phyloP scores from a whole-genome alignment of 2,113 vertebrate genomes.

The Acrocephalus kingi region DNA sequence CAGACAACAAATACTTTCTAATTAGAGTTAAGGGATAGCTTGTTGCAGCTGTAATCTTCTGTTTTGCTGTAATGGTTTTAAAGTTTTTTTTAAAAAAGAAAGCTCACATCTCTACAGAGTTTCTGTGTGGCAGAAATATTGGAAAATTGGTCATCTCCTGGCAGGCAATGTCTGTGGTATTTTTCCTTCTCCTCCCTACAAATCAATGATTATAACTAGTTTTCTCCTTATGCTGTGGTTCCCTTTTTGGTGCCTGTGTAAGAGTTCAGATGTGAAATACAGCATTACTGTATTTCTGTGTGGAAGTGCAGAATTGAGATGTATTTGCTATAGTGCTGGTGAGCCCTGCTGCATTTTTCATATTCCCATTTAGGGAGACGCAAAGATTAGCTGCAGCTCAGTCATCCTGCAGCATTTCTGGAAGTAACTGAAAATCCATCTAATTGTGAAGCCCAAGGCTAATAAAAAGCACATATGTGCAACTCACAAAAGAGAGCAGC shows the following conservation, averaged over 20 bases:
- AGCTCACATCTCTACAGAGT: neutral
- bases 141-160: conserved; percentile 58
- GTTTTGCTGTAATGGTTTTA: conserved; percentile 8
- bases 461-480: conserved; percentile 41
- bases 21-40: conserved; percentile 53
- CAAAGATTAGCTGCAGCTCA: conserved; percentile 23
- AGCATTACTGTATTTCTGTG: neutral
- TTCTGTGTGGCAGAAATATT: conserved; percentile 8
- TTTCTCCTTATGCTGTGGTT: neutral
- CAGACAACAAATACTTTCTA: conserved; percentile 36
- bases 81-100: neutral
- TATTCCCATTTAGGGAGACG: neutral
- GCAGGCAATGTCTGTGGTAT: neutral
- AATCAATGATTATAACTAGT: conserved; percentile 15
- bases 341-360: conserved; percentile 39
- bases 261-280: neutral
- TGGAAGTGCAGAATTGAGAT: conserved; percentile 36
- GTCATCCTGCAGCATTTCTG: conserved; percentile 15
- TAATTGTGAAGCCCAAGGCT: conserved; percentile 25
- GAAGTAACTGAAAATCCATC: conserved; percentile 46
- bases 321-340: neutral
- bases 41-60: conserved; percentile 38
- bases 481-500: conserved; percentile 1
- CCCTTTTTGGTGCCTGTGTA: neutral
- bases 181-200: conserved; percentile 11